A percentile compares a stretch with the other conserved stretches of the same genome.
Evolutionary conservation across 2,888 invertebrate species (phyloP).

Genomic region (Melinaea marsaeus): DNA sequence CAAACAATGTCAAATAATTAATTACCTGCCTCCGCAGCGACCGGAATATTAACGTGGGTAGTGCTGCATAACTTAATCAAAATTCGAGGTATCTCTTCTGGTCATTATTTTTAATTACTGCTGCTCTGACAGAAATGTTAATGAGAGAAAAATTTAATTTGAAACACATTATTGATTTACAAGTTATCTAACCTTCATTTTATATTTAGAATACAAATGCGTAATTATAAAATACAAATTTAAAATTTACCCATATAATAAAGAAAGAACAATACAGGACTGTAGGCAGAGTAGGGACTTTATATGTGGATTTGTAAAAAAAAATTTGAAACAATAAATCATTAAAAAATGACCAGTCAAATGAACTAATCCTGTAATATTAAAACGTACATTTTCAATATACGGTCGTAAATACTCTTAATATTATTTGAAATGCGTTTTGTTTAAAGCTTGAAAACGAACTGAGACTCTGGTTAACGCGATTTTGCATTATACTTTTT

Average conservation of each 20-base stretch:
- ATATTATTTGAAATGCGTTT: constrained; percentile 36
- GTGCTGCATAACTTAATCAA: constrained; percentile 26
- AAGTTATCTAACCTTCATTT: background rate
- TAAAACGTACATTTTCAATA: constrained; percentile 46
- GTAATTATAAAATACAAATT: background rate
- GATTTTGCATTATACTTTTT: constrained; percentile 65
- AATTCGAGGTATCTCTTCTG: constrained; percentile 19
- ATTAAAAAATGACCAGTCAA: constrained; percentile 15
- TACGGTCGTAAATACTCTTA: constrained; percentile 54
- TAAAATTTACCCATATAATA: background rate
- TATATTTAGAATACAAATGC: too few relatives aligned
- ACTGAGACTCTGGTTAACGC: constrained; percentile 70
- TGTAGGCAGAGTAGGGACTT: background rate
- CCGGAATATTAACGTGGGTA: constrained; percentile 19
- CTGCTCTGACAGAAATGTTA: constrained; percentile 6
- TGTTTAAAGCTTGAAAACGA: constrained; percentile 75
- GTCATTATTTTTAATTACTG: constrained; percentile 26
- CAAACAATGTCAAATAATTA: constrained; percentile 67
- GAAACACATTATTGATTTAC: background rate
- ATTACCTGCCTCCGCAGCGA: constrained; percentile 47
- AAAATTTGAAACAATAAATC: constrained; percentile 13
- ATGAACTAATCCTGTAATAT: constrained; percentile 4
- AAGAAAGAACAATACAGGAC: background rate
- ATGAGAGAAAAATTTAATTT: background rate
- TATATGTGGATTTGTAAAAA: background rate